Evolutionary conservation across 2,888 invertebrate species (phyloP), one percentile per base, ranked within the genome.

Genomic region (Hirtodrosophila confusa): DNA sequence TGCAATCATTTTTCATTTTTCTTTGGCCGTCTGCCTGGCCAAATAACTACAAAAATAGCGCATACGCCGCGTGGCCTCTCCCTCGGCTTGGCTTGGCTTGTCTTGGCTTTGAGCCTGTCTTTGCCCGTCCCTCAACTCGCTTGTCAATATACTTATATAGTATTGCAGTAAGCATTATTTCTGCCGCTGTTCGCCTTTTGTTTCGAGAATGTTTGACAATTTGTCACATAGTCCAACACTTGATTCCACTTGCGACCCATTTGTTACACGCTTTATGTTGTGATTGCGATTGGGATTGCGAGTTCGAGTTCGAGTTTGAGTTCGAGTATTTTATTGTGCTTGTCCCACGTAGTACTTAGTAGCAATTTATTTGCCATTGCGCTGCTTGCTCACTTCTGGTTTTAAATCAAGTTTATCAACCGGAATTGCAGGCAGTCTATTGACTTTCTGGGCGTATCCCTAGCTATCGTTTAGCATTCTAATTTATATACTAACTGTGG

Each of bases 341-440:
- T 58, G 69, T 53, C 35, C 48, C 60, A 35, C 39, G 29, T 50
- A 23, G 67, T 78, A 87, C 78, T 87, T 86, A 86, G 70, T 82
- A 55, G 72, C 75, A 75, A 88, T 87, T 87, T 75, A 82, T 82
- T 66, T 78, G 62, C 62, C 69, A 63, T 60, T 55, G 57, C 57
- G 51, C 9, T n/a, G 41, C 56, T 49, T 63, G 64, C 71, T 73
- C 60, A 88, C 76, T 85, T 88, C 85, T 85, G 88, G 88, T 85
- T 86, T 88, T 86, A 73, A 88, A 84, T 88, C 88, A 83, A 86
- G 86, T 88, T 85, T 85, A 83, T 85, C 78, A 88, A 85, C 88
- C 88, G 88, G 85, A 85, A 86, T 85, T 47, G 44, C 49, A 41
- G 56, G 48, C 73, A 73, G 62, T 51, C 39, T 43, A 44, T 56